phyloP scores from a whole-genome alignment of 2,113 vertebrate species.

The Mixornis gularis region DNA sequence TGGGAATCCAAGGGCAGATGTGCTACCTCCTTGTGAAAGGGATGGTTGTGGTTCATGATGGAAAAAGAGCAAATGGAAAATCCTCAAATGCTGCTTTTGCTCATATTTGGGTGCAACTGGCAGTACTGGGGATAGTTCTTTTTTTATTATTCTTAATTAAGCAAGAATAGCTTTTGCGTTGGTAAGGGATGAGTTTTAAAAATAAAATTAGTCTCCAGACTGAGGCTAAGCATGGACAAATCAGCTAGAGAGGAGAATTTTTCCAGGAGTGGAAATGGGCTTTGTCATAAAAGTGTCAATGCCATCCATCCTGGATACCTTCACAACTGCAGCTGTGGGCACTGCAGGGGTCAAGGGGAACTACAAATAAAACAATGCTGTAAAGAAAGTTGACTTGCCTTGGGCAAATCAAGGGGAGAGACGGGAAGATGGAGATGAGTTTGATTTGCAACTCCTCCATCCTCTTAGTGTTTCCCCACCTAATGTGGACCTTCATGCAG shows the following conservation, averaged over 20 bases:
- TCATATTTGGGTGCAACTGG: background rate
- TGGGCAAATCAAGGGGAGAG: background rate
- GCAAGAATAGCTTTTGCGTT: background rate
- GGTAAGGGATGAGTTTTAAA: background rate
- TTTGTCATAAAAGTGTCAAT: background rate
- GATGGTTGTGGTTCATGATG: background rate
- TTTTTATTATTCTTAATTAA: background rate
- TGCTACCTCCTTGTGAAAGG: background rate
- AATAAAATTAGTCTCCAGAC: background rate
- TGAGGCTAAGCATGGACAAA: background rate
- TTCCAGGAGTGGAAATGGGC: background rate
- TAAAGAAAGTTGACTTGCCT: background rate
- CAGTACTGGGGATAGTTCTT: background rate
- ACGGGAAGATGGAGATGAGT: background rate
- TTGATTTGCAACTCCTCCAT: background rate
- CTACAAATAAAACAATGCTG: background rate
- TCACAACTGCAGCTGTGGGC: background rate
- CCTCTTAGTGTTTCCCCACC: background rate
- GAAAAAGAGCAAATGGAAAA: background rate
- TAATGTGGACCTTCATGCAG: background rate
- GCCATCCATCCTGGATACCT: background rate
- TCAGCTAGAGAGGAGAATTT: background rate
- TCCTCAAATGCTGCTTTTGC: background rate
- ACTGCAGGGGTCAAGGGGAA: background rate
- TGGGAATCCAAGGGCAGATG: background rate